These are phyloP conservation scores for Podarcis cretensis DNA, from an alignment of 2,113 vertebrate species.

Conservation along the genomic window DNA sequence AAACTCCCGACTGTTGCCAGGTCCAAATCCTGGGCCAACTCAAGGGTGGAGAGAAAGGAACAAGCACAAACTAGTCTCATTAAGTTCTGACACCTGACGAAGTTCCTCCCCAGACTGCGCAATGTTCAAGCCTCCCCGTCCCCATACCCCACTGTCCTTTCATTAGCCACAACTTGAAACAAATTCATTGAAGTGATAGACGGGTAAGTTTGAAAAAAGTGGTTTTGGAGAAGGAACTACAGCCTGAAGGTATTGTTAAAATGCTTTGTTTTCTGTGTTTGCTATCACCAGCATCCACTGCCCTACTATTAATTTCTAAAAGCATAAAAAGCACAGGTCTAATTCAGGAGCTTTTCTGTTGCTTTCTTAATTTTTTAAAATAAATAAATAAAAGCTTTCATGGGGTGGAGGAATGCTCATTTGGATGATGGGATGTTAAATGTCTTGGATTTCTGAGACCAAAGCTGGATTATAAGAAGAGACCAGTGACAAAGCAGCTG, in stretches of 20 bases:
- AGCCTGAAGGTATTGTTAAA: slow-evolving; percentile 33
- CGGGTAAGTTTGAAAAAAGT: slow-evolving; percentile 21
- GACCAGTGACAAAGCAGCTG: not conserved
- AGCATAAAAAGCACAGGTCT: slow-evolving; percentile 16
- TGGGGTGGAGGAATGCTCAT: not conserved
- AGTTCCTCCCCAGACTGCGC: too few species aligned
- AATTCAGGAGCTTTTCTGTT: slow-evolving; percentile 46
- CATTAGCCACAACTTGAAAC: not conserved
- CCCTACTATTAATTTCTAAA: slow-evolving; percentile 36
- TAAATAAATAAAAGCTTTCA: not conserved
- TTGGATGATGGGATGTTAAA: slow-evolving; percentile 14
- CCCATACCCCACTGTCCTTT: not conserved
- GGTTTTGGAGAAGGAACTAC: slow-evolving; percentile 23
- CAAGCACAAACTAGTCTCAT: not conserved
- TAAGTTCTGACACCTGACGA: not conserved
- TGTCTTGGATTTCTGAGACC: not conserved
- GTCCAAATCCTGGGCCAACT: not conserved
- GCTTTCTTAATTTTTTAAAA: slow-evolving; percentile 2
- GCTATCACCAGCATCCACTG: slow-evolving; percentile 16
- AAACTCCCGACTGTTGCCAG: not conserved
- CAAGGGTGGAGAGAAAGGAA: not conserved
- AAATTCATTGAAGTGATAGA: slow-evolving; percentile 32
- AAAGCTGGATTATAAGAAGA: not conserved
- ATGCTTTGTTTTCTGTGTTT: slow-evolving; percentile 44
- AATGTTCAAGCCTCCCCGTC: not conserved